A percentile compares a stretch with the other conserved stretches of the same genome.
These are phyloP conservation scores for Oxygymnocypris stewartii DNA, from an alignment of 2,113 vertebrate genomes.

Conservation along the genomic window DNA sequence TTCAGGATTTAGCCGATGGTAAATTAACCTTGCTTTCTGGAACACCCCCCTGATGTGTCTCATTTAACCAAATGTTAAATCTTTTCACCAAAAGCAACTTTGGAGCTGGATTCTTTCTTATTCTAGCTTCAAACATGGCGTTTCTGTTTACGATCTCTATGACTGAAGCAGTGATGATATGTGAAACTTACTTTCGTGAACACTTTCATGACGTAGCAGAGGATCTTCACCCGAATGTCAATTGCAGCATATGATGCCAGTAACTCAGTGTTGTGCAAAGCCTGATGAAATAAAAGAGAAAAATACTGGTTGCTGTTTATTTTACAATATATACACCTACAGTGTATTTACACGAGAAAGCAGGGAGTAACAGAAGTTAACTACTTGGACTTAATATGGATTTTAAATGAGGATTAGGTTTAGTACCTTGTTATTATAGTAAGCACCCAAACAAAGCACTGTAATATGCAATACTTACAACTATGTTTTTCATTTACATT, in stretches of 20 bases:
- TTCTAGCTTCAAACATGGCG: not conserved
- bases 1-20: no score
- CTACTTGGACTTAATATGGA: not conserved
- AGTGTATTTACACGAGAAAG: not conserved
- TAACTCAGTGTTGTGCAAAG: constrained; percentile 97
- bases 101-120: not conserved
- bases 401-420: not conserved
- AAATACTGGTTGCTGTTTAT: not conserved
- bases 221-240: constrained; percentile 90
- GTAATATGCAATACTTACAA: not conserved
- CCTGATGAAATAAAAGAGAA: constrained; percentile 69
- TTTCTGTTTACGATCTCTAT: not conserved
- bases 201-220: constrained; percentile 97
- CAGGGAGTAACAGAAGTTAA: not conserved
- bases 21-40: no score
- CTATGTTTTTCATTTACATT: not conserved
- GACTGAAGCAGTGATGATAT: not conserved
- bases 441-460: not conserved
- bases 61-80: not conserved
- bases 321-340: not conserved
- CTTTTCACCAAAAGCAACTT: not conserved
- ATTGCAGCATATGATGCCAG: constrained; percentile 94
- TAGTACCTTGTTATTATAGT: not conserved
- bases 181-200: constrained; percentile 88
- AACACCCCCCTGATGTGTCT: no score